Evolutionary conservation across 1,140 invertebrate species (phyloP), one percentile per base, ranked within the genome.

Genomic region (Leguminivora glycinivorella): DNA sequence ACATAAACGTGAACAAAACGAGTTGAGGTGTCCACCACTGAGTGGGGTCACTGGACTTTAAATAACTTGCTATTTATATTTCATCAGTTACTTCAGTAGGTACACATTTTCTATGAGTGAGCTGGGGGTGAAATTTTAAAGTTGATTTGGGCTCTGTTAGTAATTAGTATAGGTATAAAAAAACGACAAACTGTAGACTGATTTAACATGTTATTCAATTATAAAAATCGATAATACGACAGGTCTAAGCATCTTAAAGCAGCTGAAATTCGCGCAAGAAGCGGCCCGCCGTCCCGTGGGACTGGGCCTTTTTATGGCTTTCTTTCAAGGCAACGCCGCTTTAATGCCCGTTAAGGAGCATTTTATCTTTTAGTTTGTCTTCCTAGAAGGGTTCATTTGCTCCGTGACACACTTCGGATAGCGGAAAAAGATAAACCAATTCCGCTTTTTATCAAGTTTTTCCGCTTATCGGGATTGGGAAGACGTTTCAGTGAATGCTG

Each of bases 361-460:
- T 89, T 89, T 90, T 89, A 88, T 89, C 87, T 71, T 83, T 85
- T 85, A 88, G 82, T 89, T 86, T 83, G 81, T 84, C 82, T 79
- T 84, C 73, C 81, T 84, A 80, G 77, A 89, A 87, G 88, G 87
- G 88, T 88, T 85, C 82, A 77, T 80, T 80, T 80, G 79, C 71
- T 82, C 77, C 69, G 83, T 84, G 82, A 87, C 85, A 88, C 80
- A 82, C 74, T 84, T 82, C 81, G 79, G 85, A 87, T 87, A 82
- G 77, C 80, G 79, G 72, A 76, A 84, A 83, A 82, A 85, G 84
- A 84, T 87, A 84, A 85, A 83, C 82, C 77, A 72, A 77, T 81
- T 75, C 75, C 74, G 70, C 74, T 78, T 81, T 60, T 85, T 85
- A 85, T 87, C 83, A 79, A 83, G 81, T 81, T 85, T 82, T 87